Evolutionary conservation across 2,797 vertebrate species (phyloP).

Genomic region (Triplophysa bombifrons): DNA sequence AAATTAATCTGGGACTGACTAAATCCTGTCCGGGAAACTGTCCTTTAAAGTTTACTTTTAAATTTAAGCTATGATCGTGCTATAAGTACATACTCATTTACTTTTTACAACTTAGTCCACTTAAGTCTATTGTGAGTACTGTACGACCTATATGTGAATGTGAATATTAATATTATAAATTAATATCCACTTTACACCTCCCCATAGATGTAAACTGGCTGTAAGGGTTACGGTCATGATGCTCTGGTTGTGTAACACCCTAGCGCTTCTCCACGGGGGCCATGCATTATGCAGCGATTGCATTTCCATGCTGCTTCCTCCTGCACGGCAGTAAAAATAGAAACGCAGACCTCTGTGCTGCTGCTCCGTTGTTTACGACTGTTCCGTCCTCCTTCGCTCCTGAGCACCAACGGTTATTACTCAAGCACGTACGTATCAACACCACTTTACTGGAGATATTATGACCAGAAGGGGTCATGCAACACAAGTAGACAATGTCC

Average conservation of each 20-base stretch:
- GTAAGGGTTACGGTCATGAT: slow-evolving; percentile 23
- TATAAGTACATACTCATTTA: neutral
- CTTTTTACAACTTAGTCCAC: slow-evolving; percentile 12
- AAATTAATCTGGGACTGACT: too few species aligned
- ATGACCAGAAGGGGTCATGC: slow-evolving; percentile 62
- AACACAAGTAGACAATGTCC: slow-evolving; percentile 63
- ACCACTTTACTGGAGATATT: slow-evolving; percentile 28
- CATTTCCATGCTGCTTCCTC: slow-evolving; percentile 73
- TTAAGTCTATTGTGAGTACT: neutral
- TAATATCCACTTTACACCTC: neutral
- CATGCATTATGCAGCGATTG: slow-evolving; percentile 74
- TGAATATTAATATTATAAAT: slow-evolving; percentile 2
- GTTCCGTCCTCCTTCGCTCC: slow-evolving; percentile 61
- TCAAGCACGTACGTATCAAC: slow-evolving; percentile 31
- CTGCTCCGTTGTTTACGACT: slow-evolving; percentile 71
- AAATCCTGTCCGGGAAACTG: too few species aligned
- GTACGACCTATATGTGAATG: neutral
- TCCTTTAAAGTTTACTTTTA: neutral
- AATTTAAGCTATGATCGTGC: neutral
- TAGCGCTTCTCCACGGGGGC: slow-evolving; percentile 61
- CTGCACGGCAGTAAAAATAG: slow-evolving; percentile 73
- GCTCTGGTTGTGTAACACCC: slow-evolving; percentile 58
- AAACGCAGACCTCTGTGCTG: slow-evolving; percentile 69
- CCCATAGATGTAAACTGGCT: slow-evolving; percentile 6
- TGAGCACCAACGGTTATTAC: slow-evolving; percentile 44